Conservation (phyloP, 1,140 invertebrate genomes). For the Macrotrachela quadricornifera region DNA sequence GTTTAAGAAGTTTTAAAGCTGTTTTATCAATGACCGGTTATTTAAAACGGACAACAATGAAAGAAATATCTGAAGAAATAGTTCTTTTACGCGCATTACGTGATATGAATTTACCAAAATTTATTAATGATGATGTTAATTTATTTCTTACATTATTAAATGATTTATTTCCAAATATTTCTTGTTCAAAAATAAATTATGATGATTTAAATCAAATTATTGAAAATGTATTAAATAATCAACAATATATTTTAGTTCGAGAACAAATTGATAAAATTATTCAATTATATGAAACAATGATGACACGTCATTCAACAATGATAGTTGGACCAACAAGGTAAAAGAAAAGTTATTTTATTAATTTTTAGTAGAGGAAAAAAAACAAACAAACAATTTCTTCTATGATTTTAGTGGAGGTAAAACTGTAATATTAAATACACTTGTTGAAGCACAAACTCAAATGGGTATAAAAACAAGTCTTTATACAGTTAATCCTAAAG, state of each 20-base stretch:
- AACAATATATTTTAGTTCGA: constrained; percentile 2
- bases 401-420: too few relatives aligned
- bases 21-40: too few relatives aligned
- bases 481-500: constrained; percentile 29
- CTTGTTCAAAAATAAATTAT: constrained; percentile 39
- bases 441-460: too few relatives aligned
- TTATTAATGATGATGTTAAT: constrained; percentile 31
- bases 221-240: too few relatives aligned
- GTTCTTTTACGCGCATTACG: constrained; percentile 27
- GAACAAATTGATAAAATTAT: constrained; percentile 31
- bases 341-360: constrained; percentile 1
- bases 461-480: too few relatives aligned
- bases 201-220: constrained; percentile 17
- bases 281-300: constrained; percentile 34
- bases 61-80: too few relatives aligned
- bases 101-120: constrained; percentile 33
- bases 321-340: constrained; percentile 57
- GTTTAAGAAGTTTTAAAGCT: too few relatives aligned
- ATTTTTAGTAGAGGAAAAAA: constrained; percentile 33
- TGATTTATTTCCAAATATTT: constrained; percentile 29
- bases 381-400: constrained; percentile 20
- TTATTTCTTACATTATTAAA: constrained; percentile 32
- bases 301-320: constrained; percentile 57
- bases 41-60: too few relatives aligned
- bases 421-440: too few relatives aligned